A percentile compares a stretch with the other conserved stretches of the same genome.
Evolutionary conservation across 2,797 vertebrate species (phyloP).

Genomic region (Danio tinwini): DNA sequence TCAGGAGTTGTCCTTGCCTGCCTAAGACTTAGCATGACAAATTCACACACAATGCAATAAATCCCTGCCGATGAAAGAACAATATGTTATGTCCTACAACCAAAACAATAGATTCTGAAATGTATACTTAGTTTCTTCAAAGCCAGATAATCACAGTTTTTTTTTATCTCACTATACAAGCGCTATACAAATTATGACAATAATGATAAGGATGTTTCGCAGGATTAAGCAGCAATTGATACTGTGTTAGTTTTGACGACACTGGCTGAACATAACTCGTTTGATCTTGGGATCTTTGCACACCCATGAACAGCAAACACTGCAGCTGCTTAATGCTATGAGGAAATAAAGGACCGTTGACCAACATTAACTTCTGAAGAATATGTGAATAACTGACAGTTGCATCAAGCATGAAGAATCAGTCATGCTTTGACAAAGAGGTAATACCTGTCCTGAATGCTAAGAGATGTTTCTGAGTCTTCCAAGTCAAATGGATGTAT

Average conservation of each 20-base stretch:
- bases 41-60: constrained; percentile 22
- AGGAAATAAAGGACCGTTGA: constrained; percentile 55
- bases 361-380: constrained; percentile 56
- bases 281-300: constrained; percentile 37
- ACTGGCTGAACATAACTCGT: background rate
- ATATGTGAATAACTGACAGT: constrained; percentile 44
- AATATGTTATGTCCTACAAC: constrained; percentile 14
- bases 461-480: constrained; percentile 37
- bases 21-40: constrained; percentile 2
- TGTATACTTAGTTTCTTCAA: background rate
- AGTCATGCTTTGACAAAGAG: background rate
- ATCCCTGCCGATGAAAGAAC: constrained; percentile 8
- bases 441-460: constrained; percentile 25
- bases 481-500: too few species aligned
- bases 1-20: constrained; percentile 14
- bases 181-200: constrained; percentile 1
- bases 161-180: background rate
- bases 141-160: constrained; percentile 19
- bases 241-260: constrained; percentile 26
- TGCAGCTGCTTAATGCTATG: constrained; percentile 31
- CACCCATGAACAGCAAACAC: constrained; percentile 47
- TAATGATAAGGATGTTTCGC: background rate
- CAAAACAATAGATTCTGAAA: background rate
- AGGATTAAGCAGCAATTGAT: constrained; percentile 1
- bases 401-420: constrained; percentile 20